Conservation (phyloP, 2,888 invertebrate genomes). For the Drosophila atroscutellata region DNA sequence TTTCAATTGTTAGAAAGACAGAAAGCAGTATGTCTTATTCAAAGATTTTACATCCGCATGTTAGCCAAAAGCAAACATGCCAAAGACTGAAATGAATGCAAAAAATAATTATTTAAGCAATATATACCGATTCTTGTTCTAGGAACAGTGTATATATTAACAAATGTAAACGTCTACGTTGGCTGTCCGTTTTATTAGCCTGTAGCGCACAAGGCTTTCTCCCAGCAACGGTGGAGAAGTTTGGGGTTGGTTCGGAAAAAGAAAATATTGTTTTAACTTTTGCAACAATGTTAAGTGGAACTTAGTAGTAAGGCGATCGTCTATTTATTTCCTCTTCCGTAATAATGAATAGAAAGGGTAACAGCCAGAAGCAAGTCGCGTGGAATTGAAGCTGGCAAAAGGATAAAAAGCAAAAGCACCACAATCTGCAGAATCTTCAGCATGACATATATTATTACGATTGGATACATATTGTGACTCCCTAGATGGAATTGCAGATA, state of each 20-base stretch:
- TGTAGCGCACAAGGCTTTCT: slow-evolving; percentile 24
- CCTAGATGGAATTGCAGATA: not conserved
- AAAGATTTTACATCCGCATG: too few relatives aligned
- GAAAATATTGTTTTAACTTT: slow-evolving; percentile 83
- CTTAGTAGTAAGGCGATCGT: slow-evolving; percentile 25
- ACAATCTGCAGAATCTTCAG: not conserved
- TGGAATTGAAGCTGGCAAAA: not conserved
- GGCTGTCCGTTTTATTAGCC: slow-evolving; percentile 21
- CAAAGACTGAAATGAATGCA: too few relatives aligned
- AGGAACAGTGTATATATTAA: slow-evolving; percentile 38
- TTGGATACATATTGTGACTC: too few relatives aligned
- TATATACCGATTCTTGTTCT: not conserved
- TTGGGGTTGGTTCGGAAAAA: slow-evolving; percentile 50
- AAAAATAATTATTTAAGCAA: not conserved
- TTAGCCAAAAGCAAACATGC: too few relatives aligned
- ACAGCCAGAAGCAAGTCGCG: not conserved
- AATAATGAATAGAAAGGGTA: slow-evolving; percentile 1
- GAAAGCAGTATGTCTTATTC: not conserved
- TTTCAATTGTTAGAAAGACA: not conserved
- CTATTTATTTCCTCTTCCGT: slow-evolving; percentile 7
- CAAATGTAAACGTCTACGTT: slow-evolving; percentile 29
- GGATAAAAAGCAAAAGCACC: not conserved
- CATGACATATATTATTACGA: not conserved
- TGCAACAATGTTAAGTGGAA: slow-evolving; percentile 59
- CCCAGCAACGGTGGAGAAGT: slow-evolving; percentile 14